Base-by-base conservation (phyloP, 2,113 vertebrate genomes). In the Cyphomyrus discorhynchus region DNA sequence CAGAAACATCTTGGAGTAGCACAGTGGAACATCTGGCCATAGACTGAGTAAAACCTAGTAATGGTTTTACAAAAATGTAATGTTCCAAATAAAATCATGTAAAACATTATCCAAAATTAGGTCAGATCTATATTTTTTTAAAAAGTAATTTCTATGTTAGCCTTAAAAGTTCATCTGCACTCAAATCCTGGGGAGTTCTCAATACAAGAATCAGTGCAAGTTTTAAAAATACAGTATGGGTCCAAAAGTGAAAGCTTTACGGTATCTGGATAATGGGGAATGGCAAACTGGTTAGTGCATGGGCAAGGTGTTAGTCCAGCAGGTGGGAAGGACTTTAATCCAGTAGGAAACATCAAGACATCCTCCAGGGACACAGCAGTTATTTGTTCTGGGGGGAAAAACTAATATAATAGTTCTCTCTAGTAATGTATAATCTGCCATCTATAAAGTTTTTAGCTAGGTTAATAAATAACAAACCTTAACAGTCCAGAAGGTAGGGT, bases 1-100 rank as follows among this genome's bases (percentile, higher is more conserved):
- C 89, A 88, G 90, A 80, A 27, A 90, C 56, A 58, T 58, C 58
- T 62, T 62, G 58, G 58, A 62, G 58, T 62, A 62, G 58, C 24
- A 89, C 52, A 42, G 15, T 82, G n/a, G 83, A 70, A 66, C 53
- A 27, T 74, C 80, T 90, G 58, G 58, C 24, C 7, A 62, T n/a
- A 62, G 58, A n/a, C 58, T 62, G 56, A 24, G 21, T 58, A 58
- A n/a, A n/a, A 62, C 2, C 58, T n/a, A 62, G 58, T 9, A 10
- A 62, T 62, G 58, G 24, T 62, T 62, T n/a, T 10, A 62, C 58
- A 56, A 21, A 62, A 62, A 24, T 62, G 58, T 62, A 62, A 9
- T 27, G 58, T 27, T 62, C 21, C 58, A n/a, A 62, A 62, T 62
- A 62, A 62, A 62, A 62, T 62, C 58, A 62, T 62, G 58, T 62